phyloP scores from a whole-genome alignment of 2,113 vertebrate genomes.

The Archilochus colubris region DNA sequence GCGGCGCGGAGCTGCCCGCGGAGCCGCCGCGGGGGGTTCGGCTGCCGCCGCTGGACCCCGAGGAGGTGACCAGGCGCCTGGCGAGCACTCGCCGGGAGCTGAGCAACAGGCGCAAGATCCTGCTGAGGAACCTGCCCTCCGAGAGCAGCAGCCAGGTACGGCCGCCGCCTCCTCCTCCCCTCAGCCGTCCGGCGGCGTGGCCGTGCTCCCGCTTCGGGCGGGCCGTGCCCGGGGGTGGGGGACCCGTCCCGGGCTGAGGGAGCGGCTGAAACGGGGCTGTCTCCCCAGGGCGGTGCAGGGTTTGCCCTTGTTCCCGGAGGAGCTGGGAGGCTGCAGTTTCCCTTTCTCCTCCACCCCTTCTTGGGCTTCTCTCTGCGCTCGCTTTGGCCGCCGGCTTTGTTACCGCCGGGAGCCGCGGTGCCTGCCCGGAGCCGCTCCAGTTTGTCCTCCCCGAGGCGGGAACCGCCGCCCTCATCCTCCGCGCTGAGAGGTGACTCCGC shows the following conservation, averaged over 20 bases:
- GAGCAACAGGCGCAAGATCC: constrained; percentile 94
- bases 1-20: constrained; percentile 70
- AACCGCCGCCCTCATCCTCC: background rate
- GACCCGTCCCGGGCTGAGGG: background rate
- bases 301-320: background rate
- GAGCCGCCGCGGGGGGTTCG: constrained; percentile 54
- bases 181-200: background rate
- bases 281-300: background rate
- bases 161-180: background rate
- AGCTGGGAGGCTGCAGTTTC: background rate
- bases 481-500: background rate
- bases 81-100: constrained; percentile 88
- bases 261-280: background rate
- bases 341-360: background rate
- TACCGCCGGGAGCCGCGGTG: background rate
- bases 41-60: constrained; percentile 71
- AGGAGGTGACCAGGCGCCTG: constrained; percentile 84
- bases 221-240: background rate
- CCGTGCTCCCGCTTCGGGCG: background rate
- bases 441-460: background rate
- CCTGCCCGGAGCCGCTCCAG: background rate
- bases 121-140: constrained; percentile 90
- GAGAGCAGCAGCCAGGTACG: constrained; percentile 91
- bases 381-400: background rate
- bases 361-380: background rate